A percentile compares a stretch with the other conserved stretches of the same genome.
These are phyloP conservation scores for Lasiommata megera DNA, from an alignment of 2,888 invertebrate genomes.

Conservation along the genomic window DNA sequence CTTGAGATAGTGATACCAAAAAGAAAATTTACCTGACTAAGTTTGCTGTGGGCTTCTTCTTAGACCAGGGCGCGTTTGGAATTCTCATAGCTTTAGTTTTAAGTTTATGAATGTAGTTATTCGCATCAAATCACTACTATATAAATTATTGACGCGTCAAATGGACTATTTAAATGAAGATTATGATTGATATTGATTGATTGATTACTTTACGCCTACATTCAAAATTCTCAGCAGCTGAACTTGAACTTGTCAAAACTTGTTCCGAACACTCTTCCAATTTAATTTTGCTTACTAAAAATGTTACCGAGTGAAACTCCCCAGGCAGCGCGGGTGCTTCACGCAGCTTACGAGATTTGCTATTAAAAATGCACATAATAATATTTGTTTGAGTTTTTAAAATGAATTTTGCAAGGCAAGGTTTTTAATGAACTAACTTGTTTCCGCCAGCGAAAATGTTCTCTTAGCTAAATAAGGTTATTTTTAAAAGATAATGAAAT, in stretches of 20 bases:
- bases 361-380: constrained; percentile 8
- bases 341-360: not conserved
- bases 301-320: not conserved
- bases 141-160: too few species aligned
- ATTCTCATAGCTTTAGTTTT: too few species aligned
- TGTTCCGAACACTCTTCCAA: not conserved
- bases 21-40: too few species aligned
- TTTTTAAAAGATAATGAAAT: not conserved
- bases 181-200: too few species aligned
- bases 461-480: not conserved
- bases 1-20: too few species aligned
- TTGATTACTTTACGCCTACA: too few species aligned
- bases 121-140: too few species aligned
- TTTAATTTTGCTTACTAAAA: not conserved
- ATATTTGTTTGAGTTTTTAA: constrained; percentile 9
- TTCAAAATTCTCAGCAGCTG: not conserved
- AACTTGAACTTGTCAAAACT: not conserved
- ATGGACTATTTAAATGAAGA: too few species aligned
- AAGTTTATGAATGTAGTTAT: too few species aligned
- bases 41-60: too few species aligned
- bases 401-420: not conserved
- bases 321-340: not conserved
- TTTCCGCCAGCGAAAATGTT: constrained; percentile 2
- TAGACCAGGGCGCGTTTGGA: too few species aligned
- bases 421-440: constrained; percentile 9